Percentiles rank a stretch among this genome's conserved stretches.
Evolutionary conservation across 1,140 invertebrate species (phyloP).

Genomic region (Parasteatoda tepidariorum): DNA sequence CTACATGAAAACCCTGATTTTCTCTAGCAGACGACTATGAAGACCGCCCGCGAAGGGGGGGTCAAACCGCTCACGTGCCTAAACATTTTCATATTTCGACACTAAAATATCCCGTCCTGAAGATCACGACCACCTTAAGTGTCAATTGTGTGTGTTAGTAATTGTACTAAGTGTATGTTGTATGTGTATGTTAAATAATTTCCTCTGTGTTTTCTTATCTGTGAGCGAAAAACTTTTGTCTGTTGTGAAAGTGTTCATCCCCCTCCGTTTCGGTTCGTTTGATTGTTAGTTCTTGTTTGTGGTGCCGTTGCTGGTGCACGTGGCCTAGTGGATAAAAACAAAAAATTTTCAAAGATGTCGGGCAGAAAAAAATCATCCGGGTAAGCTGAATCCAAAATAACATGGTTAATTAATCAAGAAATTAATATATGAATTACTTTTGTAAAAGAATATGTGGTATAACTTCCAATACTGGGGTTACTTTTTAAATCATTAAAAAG

Average conservation of each 20-base stretch:
- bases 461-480: too few relatives aligned
- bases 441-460: too few relatives aligned
- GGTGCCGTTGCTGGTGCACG: neutral
- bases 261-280: neutral
- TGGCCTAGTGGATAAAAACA: neutral
- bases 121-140: neutral
- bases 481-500: too few relatives aligned
- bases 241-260: neutral
- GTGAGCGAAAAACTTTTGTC: neutral
- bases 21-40: slow-evolving; percentile 26
- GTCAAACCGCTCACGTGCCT: slow-evolving; percentile 22
- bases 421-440: too few relatives aligned
- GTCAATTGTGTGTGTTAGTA: neutral
- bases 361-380: neutral
- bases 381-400: too few relatives aligned
- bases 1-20: neutral
- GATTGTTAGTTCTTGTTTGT: neutral
- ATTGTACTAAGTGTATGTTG: neutral
- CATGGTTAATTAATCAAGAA: too few relatives aligned
- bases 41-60: slow-evolving; percentile 40
- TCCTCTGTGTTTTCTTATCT: neutral
- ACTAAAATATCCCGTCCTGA: slow-evolving; percentile 8
- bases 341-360: neutral
- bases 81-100: neutral
- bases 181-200: neutral